These are phyloP conservation scores for Paratilapia polleni DNA, from an alignment of 2,113 vertebrate species.

Conservation along the genomic window DNA sequence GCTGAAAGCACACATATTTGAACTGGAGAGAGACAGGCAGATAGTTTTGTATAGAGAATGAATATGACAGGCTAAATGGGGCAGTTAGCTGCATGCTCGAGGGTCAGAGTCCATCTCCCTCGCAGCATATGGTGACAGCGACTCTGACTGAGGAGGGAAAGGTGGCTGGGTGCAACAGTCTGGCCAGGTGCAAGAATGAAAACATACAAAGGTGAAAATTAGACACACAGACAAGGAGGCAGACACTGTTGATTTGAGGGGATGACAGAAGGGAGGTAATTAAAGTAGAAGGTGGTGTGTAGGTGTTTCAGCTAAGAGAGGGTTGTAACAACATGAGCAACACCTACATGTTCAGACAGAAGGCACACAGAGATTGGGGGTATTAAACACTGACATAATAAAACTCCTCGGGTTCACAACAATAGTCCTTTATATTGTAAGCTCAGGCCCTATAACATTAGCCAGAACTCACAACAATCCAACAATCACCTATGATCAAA, in stretches of 20 bases:
- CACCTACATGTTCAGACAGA: constrained; percentile 27
- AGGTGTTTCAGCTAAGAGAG: constrained; percentile 7
- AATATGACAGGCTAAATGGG: neutral
- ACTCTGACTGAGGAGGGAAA: neutral
- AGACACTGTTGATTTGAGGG: constrained; percentile 2
- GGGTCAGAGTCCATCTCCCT: neutral
- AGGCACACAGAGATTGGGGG: neutral
- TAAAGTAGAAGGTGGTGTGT: constrained; percentile 12
- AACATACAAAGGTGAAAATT: neutral
- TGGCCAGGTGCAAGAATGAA: neutral
- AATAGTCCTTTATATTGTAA: neutral
- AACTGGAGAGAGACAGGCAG: neutral
- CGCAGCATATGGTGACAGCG: neutral
- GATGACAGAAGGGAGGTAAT: constrained; percentile 10
- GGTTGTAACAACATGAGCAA: constrained; percentile 11
- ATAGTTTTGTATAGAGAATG: neutral
- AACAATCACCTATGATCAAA: neutral
- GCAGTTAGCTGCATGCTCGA: neutral
- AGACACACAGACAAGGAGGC: neutral
- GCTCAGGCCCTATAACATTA: neutral
- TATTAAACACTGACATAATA: neutral
- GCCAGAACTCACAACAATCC: neutral
- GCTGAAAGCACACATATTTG: neutral
- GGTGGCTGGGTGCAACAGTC: neutral
- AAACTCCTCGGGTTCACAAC: neutral